Percentiles rank a stretch among this genome's conserved stretches.
phyloP scores from a whole-genome alignment of 2,797 vertebrate species.

The Nasua narica region DNA sequence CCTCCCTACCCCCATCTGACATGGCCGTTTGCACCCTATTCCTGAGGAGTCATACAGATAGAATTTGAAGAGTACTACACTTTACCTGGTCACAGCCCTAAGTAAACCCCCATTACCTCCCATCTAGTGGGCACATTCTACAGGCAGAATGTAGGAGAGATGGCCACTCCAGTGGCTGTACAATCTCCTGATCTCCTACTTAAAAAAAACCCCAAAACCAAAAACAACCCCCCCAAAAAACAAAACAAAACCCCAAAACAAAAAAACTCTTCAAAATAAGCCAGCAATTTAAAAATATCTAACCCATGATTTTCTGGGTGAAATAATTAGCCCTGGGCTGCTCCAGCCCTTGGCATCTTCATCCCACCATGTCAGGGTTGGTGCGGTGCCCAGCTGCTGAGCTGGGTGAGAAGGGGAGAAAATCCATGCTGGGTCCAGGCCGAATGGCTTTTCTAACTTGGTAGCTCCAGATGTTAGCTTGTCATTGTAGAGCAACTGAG shows the following conservation, averaged over 20 bases:
- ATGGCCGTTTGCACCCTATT: not conserved
- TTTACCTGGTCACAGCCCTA: not conserved
- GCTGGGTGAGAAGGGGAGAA: not conserved
- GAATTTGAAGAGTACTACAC: not conserved
- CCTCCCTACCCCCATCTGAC: not conserved
- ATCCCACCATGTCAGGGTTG: not conserved
- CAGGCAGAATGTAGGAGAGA: not conserved
- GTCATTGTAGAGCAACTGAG: slow-evolving; percentile 34
- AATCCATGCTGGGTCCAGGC: not conserved
- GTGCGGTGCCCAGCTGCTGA: not conserved
- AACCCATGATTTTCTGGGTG: slow-evolving; percentile 54
- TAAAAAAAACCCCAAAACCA: not conserved
- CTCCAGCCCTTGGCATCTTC: slow-evolving; percentile 3
- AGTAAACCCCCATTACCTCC: not conserved
- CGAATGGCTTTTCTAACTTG: not conserved
- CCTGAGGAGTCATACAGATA: not conserved
- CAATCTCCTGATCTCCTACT: not conserved
- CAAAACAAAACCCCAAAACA: not conserved
- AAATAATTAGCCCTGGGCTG: slow-evolving; percentile 51
- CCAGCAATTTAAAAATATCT: slow-evolving; percentile 47
- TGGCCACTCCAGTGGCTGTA: not conserved
- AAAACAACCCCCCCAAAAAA: not conserved
- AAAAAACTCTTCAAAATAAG: slow-evolving; percentile 30
- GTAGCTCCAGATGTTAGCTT: slow-evolving; percentile 57
- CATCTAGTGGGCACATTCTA: not conserved